Evolutionary conservation across 2,797 vertebrate genomes (phyloP).

Genomic region (Mormyrus hasselquistii): DNA sequence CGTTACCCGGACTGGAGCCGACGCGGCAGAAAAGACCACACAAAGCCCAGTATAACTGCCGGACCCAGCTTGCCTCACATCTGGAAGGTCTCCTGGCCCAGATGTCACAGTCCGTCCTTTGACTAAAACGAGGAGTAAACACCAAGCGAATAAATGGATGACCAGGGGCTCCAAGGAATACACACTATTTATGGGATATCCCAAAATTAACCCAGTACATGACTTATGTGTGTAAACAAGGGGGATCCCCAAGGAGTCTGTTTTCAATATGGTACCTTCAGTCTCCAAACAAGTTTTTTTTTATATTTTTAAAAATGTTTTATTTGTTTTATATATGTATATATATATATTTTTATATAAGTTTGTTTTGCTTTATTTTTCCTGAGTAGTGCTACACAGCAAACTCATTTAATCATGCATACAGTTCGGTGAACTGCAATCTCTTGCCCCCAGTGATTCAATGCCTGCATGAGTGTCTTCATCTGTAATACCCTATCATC

Average conservation of each 20-base stretch:
- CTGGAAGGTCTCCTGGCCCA: not conserved
- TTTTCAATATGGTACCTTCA: not conserved
- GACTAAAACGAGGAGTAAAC: not conserved
- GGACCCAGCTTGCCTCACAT: not conserved
- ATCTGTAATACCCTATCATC: not conserved
- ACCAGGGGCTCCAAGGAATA: not conserved
- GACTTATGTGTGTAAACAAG: not conserved
- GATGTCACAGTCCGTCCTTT: not conserved
- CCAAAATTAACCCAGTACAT: not conserved
- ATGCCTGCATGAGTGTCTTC: not conserved
- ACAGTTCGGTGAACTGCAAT: not conserved
- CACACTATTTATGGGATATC: not conserved
- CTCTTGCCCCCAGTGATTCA: not conserved
- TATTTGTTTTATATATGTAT: not conserved
- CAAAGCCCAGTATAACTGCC: not conserved
- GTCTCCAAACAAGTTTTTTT: not conserved
- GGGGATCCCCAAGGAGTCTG: too few species aligned
- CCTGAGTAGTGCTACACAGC: too few species aligned
- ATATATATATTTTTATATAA: not conserved
- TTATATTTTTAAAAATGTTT: too few species aligned
- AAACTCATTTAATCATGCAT: not conserved
- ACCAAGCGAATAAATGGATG: not conserved
- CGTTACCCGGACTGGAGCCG: not conserved
- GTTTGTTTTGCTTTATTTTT: not conserved
- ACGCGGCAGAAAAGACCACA: not conserved